Base-by-base conservation (phyloP, 2,113 vertebrate genomes). In the Lycocorax pyrrhopterus region DNA sequence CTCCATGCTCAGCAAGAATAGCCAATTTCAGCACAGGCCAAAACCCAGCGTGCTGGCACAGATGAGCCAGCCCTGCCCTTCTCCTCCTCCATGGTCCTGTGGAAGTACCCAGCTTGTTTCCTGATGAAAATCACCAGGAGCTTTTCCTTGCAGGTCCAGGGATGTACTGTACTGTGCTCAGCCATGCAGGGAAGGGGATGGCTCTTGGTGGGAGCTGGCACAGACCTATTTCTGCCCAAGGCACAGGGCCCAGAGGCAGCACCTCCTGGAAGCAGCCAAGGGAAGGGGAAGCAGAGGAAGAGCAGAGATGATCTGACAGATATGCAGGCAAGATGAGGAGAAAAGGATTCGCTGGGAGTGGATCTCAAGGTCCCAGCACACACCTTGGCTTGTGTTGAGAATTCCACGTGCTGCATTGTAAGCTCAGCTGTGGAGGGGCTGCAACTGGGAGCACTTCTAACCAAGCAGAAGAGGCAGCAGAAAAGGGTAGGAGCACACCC, bases 241-340 rank as follows among this genome's bases (percentile, higher is more conserved):
- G 80, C 71, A 74, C 32, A 1, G 1, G 35, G 37, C 60, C 87
- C 4, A 2, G 49, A 29, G 37, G 16, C 51, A n/a, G 58, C 73
- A 55, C 37, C 41, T 69, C 63, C 82, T 76, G 32, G 8, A 63
- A 53, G 49, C 1, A 10, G 41, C 43, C 3, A 6, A 32, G 32
- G 19, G 25, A 9, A 62, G 13, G 27, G 46, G 30, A 43, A 82
- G 85, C 23, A 12, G 52, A 82, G 26, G 32, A 86, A 81, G 59
- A 62, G 35, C 53, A 77, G 35, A 63, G 56, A 56, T 44, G 44
- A 79, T 37, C 21, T 2, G 3, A 73, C 22, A 2, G 1, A 64
- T 13, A n/a, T 0, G 0, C 19, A 39, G 10, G 4, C 1, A 4
- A 58, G 44, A 41, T 0, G 3, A 87, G 35, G 30, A 76, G 55